Base-by-base conservation (phyloP, 2,888 invertebrate genomes). In the Brachynemurus nebulosus region DNA sequence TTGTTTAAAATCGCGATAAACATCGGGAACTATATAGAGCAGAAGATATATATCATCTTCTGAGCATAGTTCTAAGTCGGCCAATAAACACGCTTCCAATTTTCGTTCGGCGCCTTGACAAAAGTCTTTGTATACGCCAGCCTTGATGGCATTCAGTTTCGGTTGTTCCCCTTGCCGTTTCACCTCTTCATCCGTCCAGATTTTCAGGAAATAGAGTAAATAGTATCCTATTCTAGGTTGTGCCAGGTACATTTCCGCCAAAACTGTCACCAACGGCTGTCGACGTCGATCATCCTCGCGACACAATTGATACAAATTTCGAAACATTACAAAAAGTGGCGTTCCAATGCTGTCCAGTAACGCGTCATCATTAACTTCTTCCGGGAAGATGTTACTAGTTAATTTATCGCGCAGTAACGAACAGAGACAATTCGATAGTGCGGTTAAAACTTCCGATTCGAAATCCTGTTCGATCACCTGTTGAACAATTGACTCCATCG, bases 11-110 rank as follows among this genome's bases (percentile, higher is more conserved):
- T 86, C 89, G 59, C 82, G 78, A 65, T 89, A 96, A 48, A 95
- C 74, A 62, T 92, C 92, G 40, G 95, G 92, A 61, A 96, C 76
- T 54, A 97, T 71, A 78, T 86, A 95, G 58, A 90, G 83, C 64
- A 95, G 79, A 62, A 95, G 74, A 58, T 82, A 76, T 40, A 88
- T 79, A 67, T 92, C 92, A 61, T 83, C 84, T 61, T 89, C 82
- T 63, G 92, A 91, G 61, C 93, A 88, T 49, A 81, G 72, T 72
- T 80, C 81, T 53, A 95, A 74, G 68, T 96, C 95, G 50, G 80
- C 74, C 42, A 83, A 74, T 56, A 92, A 70, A 65, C 79, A 78
- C 46, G 72, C 72, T 40, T 78, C 79, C 50, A 84, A 62, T 63
- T 86, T 84, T 55, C 82, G 74, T 53, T 86, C 86, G 56, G 80